A percentile compares a stretch with the other conserved stretches of the same genome.
phyloP scores from a whole-genome alignment of 2,113 vertebrate genomes.

The Xiphorhynchus elegans region DNA sequence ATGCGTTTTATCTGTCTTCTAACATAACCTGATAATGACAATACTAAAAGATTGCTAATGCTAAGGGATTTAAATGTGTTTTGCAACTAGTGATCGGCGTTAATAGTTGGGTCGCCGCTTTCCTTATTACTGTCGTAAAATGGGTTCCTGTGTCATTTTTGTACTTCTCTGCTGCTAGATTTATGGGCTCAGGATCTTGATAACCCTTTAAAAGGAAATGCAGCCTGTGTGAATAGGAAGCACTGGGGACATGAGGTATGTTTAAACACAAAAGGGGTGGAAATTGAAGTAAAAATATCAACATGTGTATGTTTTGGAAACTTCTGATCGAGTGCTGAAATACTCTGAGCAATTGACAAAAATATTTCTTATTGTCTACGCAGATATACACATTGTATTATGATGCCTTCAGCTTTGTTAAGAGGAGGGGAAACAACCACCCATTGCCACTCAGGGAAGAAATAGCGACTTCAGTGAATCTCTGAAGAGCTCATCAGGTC shows the following conservation, averaged over 20 bases:
- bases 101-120: neutral
- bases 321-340: accelerated
- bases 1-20: neutral
- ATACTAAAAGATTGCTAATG: neutral
- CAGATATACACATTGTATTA: neutral
- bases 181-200: neutral
- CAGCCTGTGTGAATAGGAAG: neutral
- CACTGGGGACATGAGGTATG: accelerated
- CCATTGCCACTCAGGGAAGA: neutral
- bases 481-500: neutral
- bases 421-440: neutral
- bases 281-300: neutral
- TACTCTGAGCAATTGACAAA: neutral
- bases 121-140: neutral
- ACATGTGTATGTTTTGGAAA: neutral
- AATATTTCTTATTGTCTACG: neutral
- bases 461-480: neutral
- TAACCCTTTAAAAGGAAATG: neutral
- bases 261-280: neutral
- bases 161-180: neutral
- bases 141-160: neutral
- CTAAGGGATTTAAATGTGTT: neutral
- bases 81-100: neutral
- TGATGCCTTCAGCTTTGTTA: neutral
- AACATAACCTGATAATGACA: neutral